Percentiles rank a stretch among this genome's conserved stretches.
phyloP scores from a whole-genome alignment of 2,888 invertebrate species.

The Synergus japonicus region DNA sequence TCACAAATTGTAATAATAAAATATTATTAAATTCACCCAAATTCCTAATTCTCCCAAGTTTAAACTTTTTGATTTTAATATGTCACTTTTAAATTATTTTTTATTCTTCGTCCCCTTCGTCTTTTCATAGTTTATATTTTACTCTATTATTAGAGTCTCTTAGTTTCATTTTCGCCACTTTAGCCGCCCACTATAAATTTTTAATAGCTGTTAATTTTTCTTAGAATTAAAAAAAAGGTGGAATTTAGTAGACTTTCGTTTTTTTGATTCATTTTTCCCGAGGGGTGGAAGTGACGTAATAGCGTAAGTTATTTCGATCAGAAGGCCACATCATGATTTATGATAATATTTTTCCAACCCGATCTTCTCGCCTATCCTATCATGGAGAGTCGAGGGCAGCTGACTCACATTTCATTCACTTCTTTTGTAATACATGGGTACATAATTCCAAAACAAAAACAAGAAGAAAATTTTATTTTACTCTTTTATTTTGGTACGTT shows the following conservation, averaged over 20 bases:
- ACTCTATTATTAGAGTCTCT: neutral
- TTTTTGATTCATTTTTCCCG: neutral
- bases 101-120: no score
- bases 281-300: neutral
- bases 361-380: conserved; percentile 34
- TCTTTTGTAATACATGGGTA: neutral
- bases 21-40: no score
- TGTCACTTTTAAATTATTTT: no score
- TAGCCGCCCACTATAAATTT: neutral
- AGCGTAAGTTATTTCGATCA: conserved; percentile 48
- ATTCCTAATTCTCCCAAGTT: no score
- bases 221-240: neutral
- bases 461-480: neutral
- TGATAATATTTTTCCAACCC: conserved; percentile 43
- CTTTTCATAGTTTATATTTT: neutral
- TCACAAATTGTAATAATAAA: no score
- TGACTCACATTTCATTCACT: conserved; percentile 10
- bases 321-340: conserved; percentile 52
- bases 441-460: neutral
- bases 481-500: neutral
- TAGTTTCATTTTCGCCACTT: neutral
- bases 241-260: neutral
- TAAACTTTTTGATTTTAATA: no score
- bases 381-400: conserved; percentile 15
- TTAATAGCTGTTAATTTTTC: neutral